These are phyloP conservation scores for Cyprinella venusta DNA, from an alignment of 2,797 vertebrate genomes.

Conservation along the genomic window DNA sequence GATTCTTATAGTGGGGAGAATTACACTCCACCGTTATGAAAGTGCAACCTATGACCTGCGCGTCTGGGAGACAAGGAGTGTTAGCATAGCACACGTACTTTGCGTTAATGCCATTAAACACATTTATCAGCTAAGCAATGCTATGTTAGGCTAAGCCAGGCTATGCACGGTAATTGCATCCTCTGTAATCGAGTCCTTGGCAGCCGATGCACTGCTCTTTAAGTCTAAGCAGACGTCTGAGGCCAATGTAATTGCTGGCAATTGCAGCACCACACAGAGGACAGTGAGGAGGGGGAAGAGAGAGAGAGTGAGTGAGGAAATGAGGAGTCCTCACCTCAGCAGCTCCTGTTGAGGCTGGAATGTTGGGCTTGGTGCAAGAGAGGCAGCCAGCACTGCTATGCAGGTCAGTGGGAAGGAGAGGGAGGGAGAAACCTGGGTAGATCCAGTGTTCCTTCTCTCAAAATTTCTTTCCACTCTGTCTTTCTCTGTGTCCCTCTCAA, in stretches of 20 bases:
- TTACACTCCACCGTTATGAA: conserved; percentile 67
- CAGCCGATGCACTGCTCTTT: conserved; percentile 60
- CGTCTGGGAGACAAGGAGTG: conserved; percentile 50
- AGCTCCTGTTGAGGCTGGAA: conserved; percentile 64
- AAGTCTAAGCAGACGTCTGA: conserved; percentile 67
- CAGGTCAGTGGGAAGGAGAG: conserved; percentile 56
- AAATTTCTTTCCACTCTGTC: conserved; percentile 55
- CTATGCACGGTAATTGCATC: conserved; percentile 61
- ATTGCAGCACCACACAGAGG: conserved; percentile 53
- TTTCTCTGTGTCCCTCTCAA: conserved; percentile 26
- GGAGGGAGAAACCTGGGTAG: conserved; percentile 40
- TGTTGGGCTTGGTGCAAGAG: conserved; percentile 60
- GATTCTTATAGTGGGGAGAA: conserved; percentile 62
- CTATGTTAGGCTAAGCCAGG: conserved; percentile 52
- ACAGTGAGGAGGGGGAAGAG: conserved; percentile 48
- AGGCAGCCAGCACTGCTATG: conserved; percentile 49
- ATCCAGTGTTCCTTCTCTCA: conserved; percentile 63
- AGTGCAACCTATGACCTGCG: conserved; percentile 60
- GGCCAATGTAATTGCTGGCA: conserved; percentile 68
- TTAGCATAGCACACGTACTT: conserved; percentile 61
- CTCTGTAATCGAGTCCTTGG: conserved; percentile 67
- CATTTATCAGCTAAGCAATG: conserved; percentile 65
- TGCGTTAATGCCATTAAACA: conserved; percentile 61
- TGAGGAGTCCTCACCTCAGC: conserved; percentile 55
- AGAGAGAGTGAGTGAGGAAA: conserved; percentile 36